Percentiles rank a stretch among this genome's conserved stretches.
Evolutionary conservation across 2,888 invertebrate genomes (phyloP).

Genomic region (Sphaerolaimus hirsutus): DNA sequence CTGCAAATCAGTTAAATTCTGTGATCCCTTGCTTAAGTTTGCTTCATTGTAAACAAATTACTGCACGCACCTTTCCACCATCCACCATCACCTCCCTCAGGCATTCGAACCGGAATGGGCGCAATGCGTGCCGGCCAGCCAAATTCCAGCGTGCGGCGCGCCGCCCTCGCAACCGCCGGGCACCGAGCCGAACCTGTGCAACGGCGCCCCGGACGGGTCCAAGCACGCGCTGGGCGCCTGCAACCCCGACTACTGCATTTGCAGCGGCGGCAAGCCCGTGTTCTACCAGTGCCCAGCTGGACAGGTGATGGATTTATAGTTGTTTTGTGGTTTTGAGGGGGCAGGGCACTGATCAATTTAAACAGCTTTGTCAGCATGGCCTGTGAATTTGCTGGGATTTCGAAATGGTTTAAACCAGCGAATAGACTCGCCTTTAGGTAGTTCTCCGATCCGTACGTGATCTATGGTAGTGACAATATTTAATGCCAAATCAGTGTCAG

Average conservation of each 20-base stretch:
- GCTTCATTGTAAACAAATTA: not conserved
- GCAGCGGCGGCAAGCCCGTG: not conserved
- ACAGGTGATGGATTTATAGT: too few relatives aligned
- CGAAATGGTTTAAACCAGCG: too few relatives aligned
- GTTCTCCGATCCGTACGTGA: too few relatives aligned
- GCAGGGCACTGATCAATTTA: too few relatives aligned
- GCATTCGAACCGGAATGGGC: not conserved
- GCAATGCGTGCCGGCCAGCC: not conserved
- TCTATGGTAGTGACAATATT: too few relatives aligned
- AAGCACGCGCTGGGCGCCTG: not conserved
- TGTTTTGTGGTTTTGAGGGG: too few relatives aligned
- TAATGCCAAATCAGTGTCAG: too few relatives aligned
- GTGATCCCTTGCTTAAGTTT: not conserved
- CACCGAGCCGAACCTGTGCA: too few relatives aligned
- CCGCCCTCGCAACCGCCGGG: too few relatives aligned
- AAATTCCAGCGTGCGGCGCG: not conserved
- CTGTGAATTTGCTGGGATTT: too few relatives aligned
- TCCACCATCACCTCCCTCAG: not conserved
- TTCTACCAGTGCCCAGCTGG: not conserved
- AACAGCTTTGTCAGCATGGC: too few relatives aligned
- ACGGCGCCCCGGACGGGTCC: not conserved
- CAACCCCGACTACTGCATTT: not conserved
- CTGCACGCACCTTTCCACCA: not conserved
- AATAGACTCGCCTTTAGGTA: too few relatives aligned
- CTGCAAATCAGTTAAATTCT: not conserved